phyloP scores from a whole-genome alignment of 2,113 vertebrate species.

The Notothenia rossii region DNA sequence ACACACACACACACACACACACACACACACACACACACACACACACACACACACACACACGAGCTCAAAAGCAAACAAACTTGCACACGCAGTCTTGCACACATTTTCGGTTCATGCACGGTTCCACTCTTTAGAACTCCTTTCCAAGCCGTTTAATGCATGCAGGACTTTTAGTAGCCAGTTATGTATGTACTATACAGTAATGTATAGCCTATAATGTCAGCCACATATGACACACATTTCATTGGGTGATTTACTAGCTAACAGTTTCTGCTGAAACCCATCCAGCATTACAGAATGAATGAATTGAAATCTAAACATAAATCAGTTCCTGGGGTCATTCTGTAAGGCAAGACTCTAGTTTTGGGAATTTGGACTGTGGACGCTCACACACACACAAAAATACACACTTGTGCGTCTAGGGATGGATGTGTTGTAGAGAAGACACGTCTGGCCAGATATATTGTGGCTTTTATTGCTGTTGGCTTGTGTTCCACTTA shows the following conservation, averaged over 20 bases:
- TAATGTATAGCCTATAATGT: constrained; percentile 33
- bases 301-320: constrained; percentile 66
- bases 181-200: constrained; percentile 8
- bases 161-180: constrained; percentile 10
- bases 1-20: not conserved
- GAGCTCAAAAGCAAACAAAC: not conserved
- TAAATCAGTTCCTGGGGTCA: constrained; percentile 63
- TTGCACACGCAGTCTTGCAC: not conserved
- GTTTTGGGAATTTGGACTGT: constrained; percentile 31
- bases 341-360: constrained; percentile 32
- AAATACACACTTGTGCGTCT: not conserved
- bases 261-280: constrained; percentile 55
- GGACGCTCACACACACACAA: constrained; percentile 7
- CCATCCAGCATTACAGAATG: constrained; percentile 47
- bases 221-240: constrained; percentile 40
- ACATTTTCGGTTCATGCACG: not conserved
- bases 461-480: constrained; percentile 76
- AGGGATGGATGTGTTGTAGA: constrained; percentile 51
- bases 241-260: constrained; percentile 64
- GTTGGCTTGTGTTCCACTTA: constrained; percentile 74
- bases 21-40: not conserved
- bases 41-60: not conserved
- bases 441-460: constrained; percentile 60
- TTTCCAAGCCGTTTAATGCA: constrained; percentile 27
- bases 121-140: constrained; percentile 14